Percentiles rank a stretch among this genome's conserved stretches.
Conservation (phyloP, 2,888 invertebrate species). For the Meandrusa payeni region DNA sequence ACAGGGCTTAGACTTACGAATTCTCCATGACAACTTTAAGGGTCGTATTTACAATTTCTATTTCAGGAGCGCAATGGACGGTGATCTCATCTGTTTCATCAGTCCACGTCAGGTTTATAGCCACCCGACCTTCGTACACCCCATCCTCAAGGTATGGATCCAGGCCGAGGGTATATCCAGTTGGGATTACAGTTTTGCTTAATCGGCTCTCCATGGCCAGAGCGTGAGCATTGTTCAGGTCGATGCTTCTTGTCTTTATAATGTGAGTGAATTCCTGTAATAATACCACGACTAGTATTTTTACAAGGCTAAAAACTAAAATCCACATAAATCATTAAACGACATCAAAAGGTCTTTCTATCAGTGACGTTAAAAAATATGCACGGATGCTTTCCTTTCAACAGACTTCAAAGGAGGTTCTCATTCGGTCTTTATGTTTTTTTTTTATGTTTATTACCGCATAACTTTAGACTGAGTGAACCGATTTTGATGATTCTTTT, state of each 20-base stretch:
- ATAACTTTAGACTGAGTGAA: no score
- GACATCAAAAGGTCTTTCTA: no score
- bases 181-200: slow-evolving; percentile 83
- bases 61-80: slow-evolving; percentile 84
- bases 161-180: slow-evolving; percentile 83
- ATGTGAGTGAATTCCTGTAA: slow-evolving; percentile 50
- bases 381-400: no score
- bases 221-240: slow-evolving; percentile 85
- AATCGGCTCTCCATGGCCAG: slow-evolving; percentile 83
- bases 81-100: slow-evolving; percentile 82
- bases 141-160: slow-evolving; percentile 84
- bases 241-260: slow-evolving; percentile 82
- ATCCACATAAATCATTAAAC: no score
- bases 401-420: no score
- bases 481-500: no score
- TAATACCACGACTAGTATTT: no score
- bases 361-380: no score
- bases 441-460: no score
- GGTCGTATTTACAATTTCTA: slow-evolving; percentile 79
- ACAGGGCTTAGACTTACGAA: slow-evolving; percentile 54
- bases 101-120: slow-evolving; percentile 85
- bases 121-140: slow-evolving; percentile 84
- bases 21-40: slow-evolving; percentile 55
- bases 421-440: no score
- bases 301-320: no score